A percentile compares a stretch with the other conserved stretches of the same genome.
Evolutionary conservation across 1,140 invertebrate species (phyloP).

Genomic region (Ceratina japonica): DNA sequence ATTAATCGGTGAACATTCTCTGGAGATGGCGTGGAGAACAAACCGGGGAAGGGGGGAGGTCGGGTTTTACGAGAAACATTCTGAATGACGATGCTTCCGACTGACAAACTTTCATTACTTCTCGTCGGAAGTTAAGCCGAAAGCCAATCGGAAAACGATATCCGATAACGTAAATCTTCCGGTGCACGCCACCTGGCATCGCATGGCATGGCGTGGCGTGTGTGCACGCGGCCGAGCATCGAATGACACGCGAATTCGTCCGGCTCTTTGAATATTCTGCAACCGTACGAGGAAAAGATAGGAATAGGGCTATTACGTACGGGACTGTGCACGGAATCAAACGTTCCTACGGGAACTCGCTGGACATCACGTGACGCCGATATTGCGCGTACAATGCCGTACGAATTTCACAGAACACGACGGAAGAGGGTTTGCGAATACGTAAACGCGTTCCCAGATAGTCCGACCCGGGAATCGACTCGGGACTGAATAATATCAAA

Average conservation of each 20-base stretch:
- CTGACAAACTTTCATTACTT: constrained; percentile 69
- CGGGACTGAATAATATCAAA: not conserved
- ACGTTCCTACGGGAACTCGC: constrained; percentile 30
- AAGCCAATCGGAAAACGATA: constrained; percentile 72
- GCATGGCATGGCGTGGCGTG: constrained; percentile 39
- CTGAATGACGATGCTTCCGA: constrained; percentile 42
- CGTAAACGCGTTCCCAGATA: not conserved
- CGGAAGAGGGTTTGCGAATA: not conserved
- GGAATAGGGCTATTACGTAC: constrained; percentile 28
- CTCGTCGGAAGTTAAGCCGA: constrained; percentile 63
- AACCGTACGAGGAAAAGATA: constrained; percentile 36
- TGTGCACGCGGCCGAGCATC: constrained; percentile 41
- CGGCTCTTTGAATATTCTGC: constrained; percentile 45
- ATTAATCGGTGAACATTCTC: not conserved
- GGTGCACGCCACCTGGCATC: constrained; percentile 34
- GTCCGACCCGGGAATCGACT: not conserved
- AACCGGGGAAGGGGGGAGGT: not conserved
- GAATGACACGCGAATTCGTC: constrained; percentile 54
- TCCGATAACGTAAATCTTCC: constrained; percentile 71
- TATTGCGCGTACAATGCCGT: constrained; percentile 20
- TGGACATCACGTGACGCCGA: constrained; percentile 40
- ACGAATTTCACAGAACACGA: constrained; percentile 12
- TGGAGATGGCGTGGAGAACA: not conserved
- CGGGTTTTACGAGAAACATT: not conserved
- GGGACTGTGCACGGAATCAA: constrained; percentile 36